These are phyloP conservation scores for Alcedo quadribrachys DNA, from an alignment of 2,797 vertebrate species.

Conservation along the genomic window DNA sequence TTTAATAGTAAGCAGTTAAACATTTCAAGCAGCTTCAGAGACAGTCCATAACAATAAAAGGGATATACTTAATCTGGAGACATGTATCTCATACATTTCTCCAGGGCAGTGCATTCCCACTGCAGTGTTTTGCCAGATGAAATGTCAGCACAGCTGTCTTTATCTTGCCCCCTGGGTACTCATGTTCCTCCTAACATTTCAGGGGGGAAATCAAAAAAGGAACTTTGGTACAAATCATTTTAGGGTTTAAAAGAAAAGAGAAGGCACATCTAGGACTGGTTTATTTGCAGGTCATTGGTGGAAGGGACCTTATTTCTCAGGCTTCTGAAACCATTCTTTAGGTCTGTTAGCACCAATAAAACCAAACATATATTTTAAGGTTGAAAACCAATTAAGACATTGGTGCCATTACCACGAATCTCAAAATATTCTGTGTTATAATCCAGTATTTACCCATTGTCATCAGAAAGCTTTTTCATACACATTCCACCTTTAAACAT, in stretches of 20 bases:
- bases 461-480: background rate
- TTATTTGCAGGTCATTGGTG: background rate
- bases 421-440: background rate
- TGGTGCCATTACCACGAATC: background rate
- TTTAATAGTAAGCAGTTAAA: slow-evolving; percentile 66
- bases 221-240: slow-evolving; percentile 31
- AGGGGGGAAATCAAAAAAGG: slow-evolving; percentile 32
- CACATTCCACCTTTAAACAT: background rate
- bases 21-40: slow-evolving; percentile 55
- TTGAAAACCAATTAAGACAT: background rate
- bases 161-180: slow-evolving; percentile 39
- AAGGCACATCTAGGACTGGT: background rate
- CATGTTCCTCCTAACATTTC: slow-evolving; percentile 28
- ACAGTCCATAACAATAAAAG: slow-evolving; percentile 60
- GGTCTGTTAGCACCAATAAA: background rate
- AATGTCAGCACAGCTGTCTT: slow-evolving; percentile 63
- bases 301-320: background rate
- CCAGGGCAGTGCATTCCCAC: slow-evolving; percentile 56
- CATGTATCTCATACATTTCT: slow-evolving; percentile 51
- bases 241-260: slow-evolving; percentile 21
- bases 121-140: slow-evolving; percentile 50
- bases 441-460: background rate
- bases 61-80: slow-evolving; percentile 56
- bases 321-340: background rate
- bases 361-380: background rate